These are phyloP conservation scores for Ornithoptera priamus DNA, from an alignment of 2,888 invertebrate species.

Conservation along the genomic window DNA sequence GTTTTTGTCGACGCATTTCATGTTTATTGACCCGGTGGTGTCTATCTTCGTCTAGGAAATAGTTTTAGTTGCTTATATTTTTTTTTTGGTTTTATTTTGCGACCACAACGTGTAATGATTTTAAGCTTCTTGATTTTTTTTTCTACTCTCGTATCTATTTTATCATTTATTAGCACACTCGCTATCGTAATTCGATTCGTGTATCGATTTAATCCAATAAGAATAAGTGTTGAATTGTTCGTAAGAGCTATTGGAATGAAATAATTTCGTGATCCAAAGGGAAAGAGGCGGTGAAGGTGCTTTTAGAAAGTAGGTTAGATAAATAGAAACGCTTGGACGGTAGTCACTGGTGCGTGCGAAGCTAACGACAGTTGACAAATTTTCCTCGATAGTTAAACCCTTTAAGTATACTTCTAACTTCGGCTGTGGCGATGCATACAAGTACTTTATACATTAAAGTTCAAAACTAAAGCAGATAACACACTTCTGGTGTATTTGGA, in stretches of 20 bases:
- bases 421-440: background rate
- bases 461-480: background rate
- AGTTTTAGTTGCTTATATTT: slow-evolving; percentile 42
- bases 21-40: slow-evolving; percentile 60
- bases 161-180: slow-evolving; percentile 27
- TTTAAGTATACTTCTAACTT: slow-evolving; percentile 3
- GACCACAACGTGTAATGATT: slow-evolving; percentile 43
- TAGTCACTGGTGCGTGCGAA: slow-evolving; percentile 34
- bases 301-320: slow-evolving; percentile 33
- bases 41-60: slow-evolving; percentile 39
- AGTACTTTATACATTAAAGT: background rate
- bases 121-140: slow-evolving; percentile 37
- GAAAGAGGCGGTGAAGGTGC: background rate
- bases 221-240: slow-evolving; percentile 8
- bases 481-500: background rate
- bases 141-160: slow-evolving; percentile 29
- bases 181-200: slow-evolving; percentile 26
- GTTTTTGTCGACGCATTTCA: slow-evolving; percentile 49
- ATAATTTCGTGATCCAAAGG: background rate
- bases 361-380: slow-evolving; percentile 12
- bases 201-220: slow-evolving; percentile 17
- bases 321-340: slow-evolving; percentile 26
- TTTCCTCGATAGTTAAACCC: slow-evolving; percentile 8
- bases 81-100: slow-evolving; percentile 40
- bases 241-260: background rate